phyloP scores from a whole-genome alignment of 2,797 vertebrate species.

The Gambusia yucatana region DNA sequence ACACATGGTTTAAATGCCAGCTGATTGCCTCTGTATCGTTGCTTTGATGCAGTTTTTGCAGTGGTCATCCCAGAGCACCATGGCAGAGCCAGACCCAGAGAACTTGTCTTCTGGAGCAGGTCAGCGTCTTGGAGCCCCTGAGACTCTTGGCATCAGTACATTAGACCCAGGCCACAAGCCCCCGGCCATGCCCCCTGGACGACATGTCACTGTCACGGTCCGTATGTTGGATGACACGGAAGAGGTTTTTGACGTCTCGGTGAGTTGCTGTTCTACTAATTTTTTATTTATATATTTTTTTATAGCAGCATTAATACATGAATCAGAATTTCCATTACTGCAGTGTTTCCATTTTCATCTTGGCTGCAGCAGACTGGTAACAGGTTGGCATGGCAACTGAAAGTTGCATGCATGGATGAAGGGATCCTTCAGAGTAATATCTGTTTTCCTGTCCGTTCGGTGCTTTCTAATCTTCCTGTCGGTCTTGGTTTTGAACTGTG shows the following conservation, averaged over 20 bases:
- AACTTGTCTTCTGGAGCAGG: conserved; percentile 86
- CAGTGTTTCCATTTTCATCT: conserved; percentile 38
- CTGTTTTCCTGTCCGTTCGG: conserved; percentile 20
- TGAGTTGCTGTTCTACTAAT: conserved; percentile 75
- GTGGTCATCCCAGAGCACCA: conserved; percentile 70
- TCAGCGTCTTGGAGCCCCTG: conserved; percentile 90
- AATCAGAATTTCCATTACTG: conserved; percentile 37
- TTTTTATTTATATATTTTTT: conserved; percentile 6
- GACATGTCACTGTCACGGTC: conserved; percentile 90
- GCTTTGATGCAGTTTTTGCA: conserved; percentile 55
- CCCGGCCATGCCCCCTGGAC: conserved; percentile 88
- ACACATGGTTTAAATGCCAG: neutral
- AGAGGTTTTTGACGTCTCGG: conserved; percentile 94
- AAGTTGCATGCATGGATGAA: conserved; percentile 63
- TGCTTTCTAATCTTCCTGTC: conserved; percentile 20
- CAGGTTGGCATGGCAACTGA: conserved; percentile 79
- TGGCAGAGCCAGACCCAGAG: conserved; percentile 93
- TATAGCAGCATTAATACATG: conserved; percentile 33
- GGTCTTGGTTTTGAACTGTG: neutral
- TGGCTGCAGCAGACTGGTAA: conserved; percentile 56
- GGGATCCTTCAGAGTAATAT: conserved; percentile 36
- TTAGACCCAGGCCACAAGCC: conserved; percentile 92
- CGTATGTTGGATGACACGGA: conserved; percentile 96
- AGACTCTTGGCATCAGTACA: conserved; percentile 95
- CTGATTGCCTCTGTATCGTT: conserved; percentile 16